phyloP scores from a whole-genome alignment of 2,888 invertebrate genomes.

The Melanchra persicariae region DNA sequence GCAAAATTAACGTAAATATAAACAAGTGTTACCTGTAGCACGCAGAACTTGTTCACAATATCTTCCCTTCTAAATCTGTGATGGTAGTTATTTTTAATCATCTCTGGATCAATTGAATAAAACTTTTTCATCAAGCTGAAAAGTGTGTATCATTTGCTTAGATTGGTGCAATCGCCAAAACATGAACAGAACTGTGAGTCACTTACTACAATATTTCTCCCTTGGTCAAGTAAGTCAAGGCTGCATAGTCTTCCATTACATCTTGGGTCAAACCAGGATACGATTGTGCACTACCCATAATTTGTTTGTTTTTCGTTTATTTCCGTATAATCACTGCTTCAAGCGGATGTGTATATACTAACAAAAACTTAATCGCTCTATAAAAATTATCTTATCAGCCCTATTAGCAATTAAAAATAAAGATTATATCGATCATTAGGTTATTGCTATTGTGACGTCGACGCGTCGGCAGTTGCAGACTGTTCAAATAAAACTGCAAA shows the following conservation, averaged over 20 bases:
- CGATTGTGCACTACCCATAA: constrained; percentile 88
- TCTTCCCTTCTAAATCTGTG: constrained; percentile 88
- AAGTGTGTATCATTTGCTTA: constrained; percentile 11
- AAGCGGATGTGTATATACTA: constrained; percentile 35
- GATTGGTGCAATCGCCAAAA: neutral
- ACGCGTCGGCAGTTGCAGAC: constrained; percentile 1
- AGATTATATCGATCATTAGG: constrained; percentile 38
- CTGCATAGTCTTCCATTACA: constrained; percentile 90
- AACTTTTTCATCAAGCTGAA: constrained; percentile 91
- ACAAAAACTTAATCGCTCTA: constrained; percentile 36
- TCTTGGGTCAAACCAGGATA: constrained; percentile 90
- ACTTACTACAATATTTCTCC: constrained; percentile 92
- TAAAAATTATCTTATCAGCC: constrained; percentile 60
- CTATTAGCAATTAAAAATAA: constrained; percentile 40
- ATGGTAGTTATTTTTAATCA: constrained; percentile 83
- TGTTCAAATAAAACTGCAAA: constrained; percentile 56
- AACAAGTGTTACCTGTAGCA: constrained; percentile 90
- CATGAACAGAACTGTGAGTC: neutral
- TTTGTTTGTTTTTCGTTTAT: constrained; percentile 4
- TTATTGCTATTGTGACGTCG: constrained; percentile 34
- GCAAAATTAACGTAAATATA: neutral
- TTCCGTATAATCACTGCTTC: constrained; percentile 5
- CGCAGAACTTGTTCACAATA: constrained; percentile 92
- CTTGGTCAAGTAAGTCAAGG: constrained; percentile 91
- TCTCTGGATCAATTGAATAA: constrained; percentile 85